A percentile compares a stretch with the other conserved stretches of the same genome.
Evolutionary conservation across 2,888 invertebrate genomes (phyloP).

Genomic region (Cacoxenus indagator): DNA sequence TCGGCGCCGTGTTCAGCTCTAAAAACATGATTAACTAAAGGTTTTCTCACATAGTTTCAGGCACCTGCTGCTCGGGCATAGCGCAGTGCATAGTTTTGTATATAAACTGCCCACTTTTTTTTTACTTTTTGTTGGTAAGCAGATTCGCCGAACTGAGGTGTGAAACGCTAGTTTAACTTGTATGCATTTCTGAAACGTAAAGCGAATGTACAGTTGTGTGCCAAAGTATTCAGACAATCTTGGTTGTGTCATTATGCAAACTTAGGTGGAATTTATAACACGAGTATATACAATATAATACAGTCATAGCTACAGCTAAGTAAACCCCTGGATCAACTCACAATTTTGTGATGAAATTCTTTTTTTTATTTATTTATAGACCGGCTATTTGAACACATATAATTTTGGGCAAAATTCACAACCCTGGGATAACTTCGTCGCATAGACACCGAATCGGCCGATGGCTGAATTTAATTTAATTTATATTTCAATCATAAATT

Average conservation of each 20-base stretch:
- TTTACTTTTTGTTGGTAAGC: not conserved
- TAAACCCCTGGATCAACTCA: too few species aligned
- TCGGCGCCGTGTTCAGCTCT: not conserved
- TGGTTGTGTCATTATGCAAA: not conserved
- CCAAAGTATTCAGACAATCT: not conserved
- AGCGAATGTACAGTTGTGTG: not conserved
- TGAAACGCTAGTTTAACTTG: not conserved
- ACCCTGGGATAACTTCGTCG: too few species aligned
- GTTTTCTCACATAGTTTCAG: not conserved
- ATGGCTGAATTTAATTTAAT: too few species aligned
- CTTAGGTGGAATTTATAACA: too few species aligned
- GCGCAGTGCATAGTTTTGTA: not conserved
- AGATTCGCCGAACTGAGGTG: not conserved
- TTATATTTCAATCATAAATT: too few species aligned
- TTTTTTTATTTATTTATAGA: too few species aligned
- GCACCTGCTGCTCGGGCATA: not conserved
- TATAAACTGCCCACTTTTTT: not conserved
- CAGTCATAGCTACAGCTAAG: too few species aligned
- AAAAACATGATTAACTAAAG: conserved; percentile 13
- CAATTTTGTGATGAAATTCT: too few species aligned
- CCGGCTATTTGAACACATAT: too few species aligned
- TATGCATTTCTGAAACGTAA: not conserved
- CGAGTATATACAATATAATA: too few species aligned
- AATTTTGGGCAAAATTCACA: too few species aligned
- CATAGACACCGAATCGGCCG: too few species aligned